Evolutionary conservation across 2,113 vertebrate genomes (phyloP), one percentile per base, ranked within the genome.

Genomic region (Melanotaenia duboulayi): DNA sequence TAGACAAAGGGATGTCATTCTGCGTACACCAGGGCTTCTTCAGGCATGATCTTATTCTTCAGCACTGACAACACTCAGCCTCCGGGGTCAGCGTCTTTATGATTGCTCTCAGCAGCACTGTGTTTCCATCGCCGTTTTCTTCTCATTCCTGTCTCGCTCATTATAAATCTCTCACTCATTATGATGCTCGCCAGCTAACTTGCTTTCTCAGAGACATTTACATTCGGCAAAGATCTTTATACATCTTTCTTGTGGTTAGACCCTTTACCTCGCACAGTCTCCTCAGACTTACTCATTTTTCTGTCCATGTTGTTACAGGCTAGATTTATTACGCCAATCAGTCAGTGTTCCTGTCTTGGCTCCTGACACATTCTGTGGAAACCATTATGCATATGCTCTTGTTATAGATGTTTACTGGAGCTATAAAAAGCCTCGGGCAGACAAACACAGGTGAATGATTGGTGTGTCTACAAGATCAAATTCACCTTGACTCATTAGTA

Each of bases 241-340:
- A 55, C 64, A 44, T 64, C 67, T 59, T 52, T 72, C 39, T 68
- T 13, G 0, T 65, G 46, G 54, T 87, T 70, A 64, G 56, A 72
- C 71, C 40, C 42, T 72, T 74, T 76, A 61, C 69, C 65, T 52
- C 37, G 56, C 35, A 32, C 63, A 50, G 48, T 68, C 48, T 63
- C 42, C 50, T 68, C 74, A 54, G 49, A 56, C 57, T 56, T 46
- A 1, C 16, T 71, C 57, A 17, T 59, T 81, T n/a, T 70, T 81
- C 37, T 84, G 80, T 80, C 68, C 54, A 69, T 84, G 77, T 89
- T 75, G 82, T 90, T 85, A 76, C 64, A 78, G 70, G 62, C 14
- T 25, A 84, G 71, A 89, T 90, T 87, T 88, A 86, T 86, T 86
- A 67, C 63, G 57, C 50, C 75, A 80, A 88, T 87, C 74, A 77